These are phyloP conservation scores for Triops cancriformis DNA, from an alignment of 1,140 invertebrate genomes.

Conservation along the genomic window DNA sequence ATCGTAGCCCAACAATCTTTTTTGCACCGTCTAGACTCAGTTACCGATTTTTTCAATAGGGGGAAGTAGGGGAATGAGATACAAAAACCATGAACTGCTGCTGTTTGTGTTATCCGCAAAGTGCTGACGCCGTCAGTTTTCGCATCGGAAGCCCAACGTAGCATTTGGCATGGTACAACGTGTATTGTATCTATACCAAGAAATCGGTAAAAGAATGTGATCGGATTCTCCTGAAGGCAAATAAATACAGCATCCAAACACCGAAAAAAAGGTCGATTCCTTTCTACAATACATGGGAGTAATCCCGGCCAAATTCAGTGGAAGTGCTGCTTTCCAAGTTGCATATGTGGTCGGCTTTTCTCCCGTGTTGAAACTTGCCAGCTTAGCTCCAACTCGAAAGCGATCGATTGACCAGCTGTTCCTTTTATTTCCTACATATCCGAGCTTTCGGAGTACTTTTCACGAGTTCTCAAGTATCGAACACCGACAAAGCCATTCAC, in stretches of 20 bases:
- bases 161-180: too few species aligned
- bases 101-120: too few species aligned
- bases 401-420: conserved; percentile 5
- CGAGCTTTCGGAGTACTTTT: neutral
- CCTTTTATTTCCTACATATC: neutral
- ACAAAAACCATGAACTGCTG: too few species aligned
- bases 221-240: neutral
- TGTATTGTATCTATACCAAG: too few species aligned
- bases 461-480: neutral
- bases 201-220: too few species aligned
- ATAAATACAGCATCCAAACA: neutral
- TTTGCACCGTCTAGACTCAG: too few species aligned
- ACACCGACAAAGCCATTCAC: neutral
- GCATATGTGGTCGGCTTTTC: neutral
- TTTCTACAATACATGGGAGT: neutral
- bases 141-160: too few species aligned
- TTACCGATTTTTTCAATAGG: too few species aligned
- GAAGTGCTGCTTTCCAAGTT: neutral
- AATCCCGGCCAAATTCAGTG: neutral
- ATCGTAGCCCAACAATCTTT: too few species aligned
- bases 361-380: neutral
- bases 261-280: neutral
- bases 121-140: too few species aligned
- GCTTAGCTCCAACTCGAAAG: neutral
- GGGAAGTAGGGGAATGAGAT: too few species aligned